These are phyloP conservation scores for Heliconius hermathena DNA, from an alignment of 1,140 invertebrate genomes.

Conservation along the genomic window DNA sequence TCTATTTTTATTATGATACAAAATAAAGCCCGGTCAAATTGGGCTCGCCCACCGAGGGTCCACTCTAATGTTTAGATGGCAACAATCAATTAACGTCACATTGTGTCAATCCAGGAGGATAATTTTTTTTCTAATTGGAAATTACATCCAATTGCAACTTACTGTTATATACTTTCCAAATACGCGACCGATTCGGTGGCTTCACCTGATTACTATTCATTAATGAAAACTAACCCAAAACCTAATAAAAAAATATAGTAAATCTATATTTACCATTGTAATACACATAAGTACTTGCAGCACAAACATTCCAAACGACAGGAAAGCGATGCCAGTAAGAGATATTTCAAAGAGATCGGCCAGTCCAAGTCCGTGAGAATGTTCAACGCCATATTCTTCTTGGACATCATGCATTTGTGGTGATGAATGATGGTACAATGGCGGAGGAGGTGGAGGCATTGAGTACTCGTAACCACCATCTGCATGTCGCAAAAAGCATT, in stretches of 20 bases:
- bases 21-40: too few species aligned
- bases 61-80: too few species aligned
- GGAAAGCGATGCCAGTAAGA: constrained; percentile 88
- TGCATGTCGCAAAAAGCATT: constrained; percentile 32
- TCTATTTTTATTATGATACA: too few species aligned
- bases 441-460: constrained; percentile 68
- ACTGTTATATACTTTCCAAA: too few species aligned
- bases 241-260: not conserved
- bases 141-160: too few species aligned
- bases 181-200: too few species aligned
- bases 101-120: too few species aligned
- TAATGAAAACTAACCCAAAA: too few species aligned
- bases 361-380: constrained; percentile 83
- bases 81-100: too few species aligned
- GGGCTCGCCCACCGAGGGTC: too few species aligned
- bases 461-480: constrained; percentile 72
- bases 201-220: too few species aligned
- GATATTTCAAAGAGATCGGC: constrained; percentile 90
- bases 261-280: constrained; percentile 73
- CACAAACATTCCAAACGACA: constrained; percentile 90
- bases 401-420: constrained; percentile 43
- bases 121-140: too few species aligned
- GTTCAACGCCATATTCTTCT: constrained; percentile 56
- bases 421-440: constrained; percentile 55
- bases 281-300: constrained; percentile 89